Evolutionary conservation across 2,797 vertebrate species (phyloP), one percentile per base, ranked within the genome.

Genomic region (Hydrophis major): DNA sequence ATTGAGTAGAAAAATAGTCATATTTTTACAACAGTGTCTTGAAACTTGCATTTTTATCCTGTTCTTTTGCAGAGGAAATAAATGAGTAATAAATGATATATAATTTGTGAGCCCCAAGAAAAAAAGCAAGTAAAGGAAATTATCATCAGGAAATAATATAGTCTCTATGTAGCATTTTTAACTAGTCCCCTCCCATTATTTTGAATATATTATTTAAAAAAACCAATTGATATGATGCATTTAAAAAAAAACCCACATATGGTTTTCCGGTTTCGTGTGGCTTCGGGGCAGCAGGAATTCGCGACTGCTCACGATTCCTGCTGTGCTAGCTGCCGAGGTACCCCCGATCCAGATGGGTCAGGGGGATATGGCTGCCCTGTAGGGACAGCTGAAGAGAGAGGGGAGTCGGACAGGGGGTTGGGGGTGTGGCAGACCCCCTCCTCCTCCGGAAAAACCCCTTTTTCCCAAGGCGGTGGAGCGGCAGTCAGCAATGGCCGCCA

Each of bases 1-100:
- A 94, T 91, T 94, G 92, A 91, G 56, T 22, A 78, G 92, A 32
- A 88, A 32, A 14, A 94, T 95, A 92, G 90, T 3, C 7, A 93
- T 20, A 16, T 95, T 61, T 92, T 86, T 93, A 89, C 60, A 92
- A 56, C 14, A 28, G 27, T 42, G 25, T 57, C 56, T 91, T 27
- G 91, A 89, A 95, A 92, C 14, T 4, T 86, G 57, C 28, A 7
- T 89, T 89, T 86, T 63, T 27, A 89, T 56, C 32, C 47, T 5
- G 6, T 13, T 10, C 3, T 55, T 16, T 22, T 32, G 55, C 32
- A 57, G 16, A 37, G 2, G 4, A 32, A 28, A 56, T 56, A 88
- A 88, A 22, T 88, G 50, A 56, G 5, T 87, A 66, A 60, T 59
- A 88, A 59, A 87, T 55, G 28, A 87, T 87, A n/a, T 50, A 47